phyloP scores from a whole-genome alignment of 1,140 invertebrate species.

The Anthonomus grandis region DNA sequence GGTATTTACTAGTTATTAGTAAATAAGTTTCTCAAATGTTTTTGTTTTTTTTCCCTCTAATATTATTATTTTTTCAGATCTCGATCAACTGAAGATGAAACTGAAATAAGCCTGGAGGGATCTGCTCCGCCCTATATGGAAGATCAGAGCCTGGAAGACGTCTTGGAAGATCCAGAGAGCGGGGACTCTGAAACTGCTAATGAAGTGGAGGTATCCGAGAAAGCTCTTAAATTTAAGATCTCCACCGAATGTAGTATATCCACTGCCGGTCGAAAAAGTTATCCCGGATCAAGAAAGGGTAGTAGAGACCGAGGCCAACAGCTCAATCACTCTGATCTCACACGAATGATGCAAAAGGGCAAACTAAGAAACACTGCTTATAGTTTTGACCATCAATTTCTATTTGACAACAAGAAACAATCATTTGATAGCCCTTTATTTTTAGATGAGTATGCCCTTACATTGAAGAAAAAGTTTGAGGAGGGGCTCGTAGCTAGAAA shows the following conservation, averaged over 20 bases:
- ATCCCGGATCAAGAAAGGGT: constrained; percentile 59
- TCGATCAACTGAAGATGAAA: constrained; percentile 46
- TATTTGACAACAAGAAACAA: constrained; percentile 42
- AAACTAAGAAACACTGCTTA: constrained; percentile 41
- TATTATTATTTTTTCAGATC: constrained; percentile 34
- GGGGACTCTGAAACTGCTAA: constrained; percentile 65
- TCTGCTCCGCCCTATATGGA: constrained; percentile 49
- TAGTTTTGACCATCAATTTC: constrained; percentile 46
- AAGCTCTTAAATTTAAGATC: constrained; percentile 70
- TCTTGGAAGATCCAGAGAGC: constrained; percentile 59
- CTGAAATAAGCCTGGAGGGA: constrained; percentile 28
- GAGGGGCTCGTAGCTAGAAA: constrained; percentile 24
- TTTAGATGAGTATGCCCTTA: constrained; percentile 44
- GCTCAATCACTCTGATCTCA: constrained; percentile 40
- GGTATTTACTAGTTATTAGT: no score
- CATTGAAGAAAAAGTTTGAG: constrained; percentile 39
- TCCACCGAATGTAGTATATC: constrained; percentile 61
- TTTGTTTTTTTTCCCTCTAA: no score
- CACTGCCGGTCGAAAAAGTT: constrained; percentile 55
- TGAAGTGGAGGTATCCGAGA: constrained; percentile 73
- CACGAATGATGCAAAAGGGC: constrained; percentile 39
- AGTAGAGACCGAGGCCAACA: constrained; percentile 53
- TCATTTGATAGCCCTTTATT: constrained; percentile 45
- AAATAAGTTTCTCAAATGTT: no score
- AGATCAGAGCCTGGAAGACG: constrained; percentile 55